Percentiles rank a stretch among this genome's conserved stretches.
Evolutionary conservation across 2,888 invertebrate species (phyloP).

Genomic region (Meteorus colon): DNA sequence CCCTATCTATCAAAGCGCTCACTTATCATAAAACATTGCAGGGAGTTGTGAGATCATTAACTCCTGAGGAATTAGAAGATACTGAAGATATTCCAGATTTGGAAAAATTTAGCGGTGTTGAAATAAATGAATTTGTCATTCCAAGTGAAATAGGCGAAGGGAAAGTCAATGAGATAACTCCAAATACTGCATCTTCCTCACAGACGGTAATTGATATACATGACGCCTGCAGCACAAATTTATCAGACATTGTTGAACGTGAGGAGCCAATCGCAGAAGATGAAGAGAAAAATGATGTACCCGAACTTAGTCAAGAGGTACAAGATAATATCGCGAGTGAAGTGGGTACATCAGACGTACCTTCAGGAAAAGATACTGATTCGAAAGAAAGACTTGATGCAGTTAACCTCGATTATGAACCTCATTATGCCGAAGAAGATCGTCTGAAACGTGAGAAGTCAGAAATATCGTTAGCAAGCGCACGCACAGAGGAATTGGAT

Average conservation of each 20-base stretch:
- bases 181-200: neutral
- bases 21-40: constrained; percentile 59
- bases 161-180: neutral
- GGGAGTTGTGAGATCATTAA: constrained; percentile 55
- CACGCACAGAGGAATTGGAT: constrained; percentile 49
- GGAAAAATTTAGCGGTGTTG: constrained; percentile 12
- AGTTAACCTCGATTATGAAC: constrained; percentile 3
- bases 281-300: constrained; percentile 13
- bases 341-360: neutral
- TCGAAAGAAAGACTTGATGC: neutral
- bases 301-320: constrained; percentile 21
- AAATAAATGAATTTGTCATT: neutral
- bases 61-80: constrained; percentile 46
- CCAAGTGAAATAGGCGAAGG: constrained; percentile 17
- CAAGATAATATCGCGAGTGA: constrained; percentile 6
- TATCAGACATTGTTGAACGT: neutral
- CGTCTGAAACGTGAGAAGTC: constrained; percentile 2
- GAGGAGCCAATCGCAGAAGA: neutral
- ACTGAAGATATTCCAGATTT: neutral
- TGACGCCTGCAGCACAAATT: neutral
- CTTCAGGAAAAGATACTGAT: neutral
- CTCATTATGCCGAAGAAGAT: neutral
- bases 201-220: neutral
- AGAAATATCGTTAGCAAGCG: constrained; percentile 9
- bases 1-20: constrained; percentile 59